Evolutionary conservation across 23 tunicate genomes (phyloP).

Genomic region (Botrylloides violaceus): DNA sequence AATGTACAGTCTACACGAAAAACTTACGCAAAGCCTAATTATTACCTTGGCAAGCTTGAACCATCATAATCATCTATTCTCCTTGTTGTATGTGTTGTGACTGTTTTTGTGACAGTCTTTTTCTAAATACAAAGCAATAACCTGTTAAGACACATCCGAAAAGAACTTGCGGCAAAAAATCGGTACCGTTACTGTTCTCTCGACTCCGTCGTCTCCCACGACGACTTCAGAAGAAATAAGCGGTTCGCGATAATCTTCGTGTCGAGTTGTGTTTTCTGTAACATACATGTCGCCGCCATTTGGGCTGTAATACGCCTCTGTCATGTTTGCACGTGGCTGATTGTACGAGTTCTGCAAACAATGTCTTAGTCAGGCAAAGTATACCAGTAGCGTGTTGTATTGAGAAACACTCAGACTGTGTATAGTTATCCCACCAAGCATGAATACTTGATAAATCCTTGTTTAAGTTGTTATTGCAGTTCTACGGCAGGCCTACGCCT

Average conservation of each 20-base stretch:
- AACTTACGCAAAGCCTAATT: not conserved
- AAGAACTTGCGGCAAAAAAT: not conserved
- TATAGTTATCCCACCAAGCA: no score
- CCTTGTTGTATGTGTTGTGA: slow-evolving; percentile 40
- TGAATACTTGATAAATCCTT: no score
- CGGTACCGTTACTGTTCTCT: slow-evolving; percentile 74
- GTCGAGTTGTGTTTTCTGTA: slow-evolving; percentile 20
- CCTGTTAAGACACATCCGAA: not conserved
- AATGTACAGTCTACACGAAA: not conserved
- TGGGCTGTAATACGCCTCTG: slow-evolving; percentile 45
- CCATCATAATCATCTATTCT: slow-evolving; percentile 16
- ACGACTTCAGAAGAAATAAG: slow-evolving; percentile 55
- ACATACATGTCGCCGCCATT: slow-evolving; percentile 22
- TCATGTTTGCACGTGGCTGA: not conserved
- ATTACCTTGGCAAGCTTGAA: slow-evolving; percentile 7
- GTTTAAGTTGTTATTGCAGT: no score
- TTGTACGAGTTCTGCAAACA: not conserved
- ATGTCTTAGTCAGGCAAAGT: slow-evolving; percentile 24
- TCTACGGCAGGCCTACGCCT: no score
- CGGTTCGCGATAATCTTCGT: slow-evolving; percentile 66
- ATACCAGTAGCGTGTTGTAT: not conserved
- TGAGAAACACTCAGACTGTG: no score
- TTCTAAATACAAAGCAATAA: slow-evolving; percentile 28
- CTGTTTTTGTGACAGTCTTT: slow-evolving; percentile 82
- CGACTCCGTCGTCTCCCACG: slow-evolving; percentile 77